Evolutionary conservation across 2,113 vertebrate genomes (phyloP), one percentile per base, ranked within the genome.

Genomic region (Nanger granti): DNA sequence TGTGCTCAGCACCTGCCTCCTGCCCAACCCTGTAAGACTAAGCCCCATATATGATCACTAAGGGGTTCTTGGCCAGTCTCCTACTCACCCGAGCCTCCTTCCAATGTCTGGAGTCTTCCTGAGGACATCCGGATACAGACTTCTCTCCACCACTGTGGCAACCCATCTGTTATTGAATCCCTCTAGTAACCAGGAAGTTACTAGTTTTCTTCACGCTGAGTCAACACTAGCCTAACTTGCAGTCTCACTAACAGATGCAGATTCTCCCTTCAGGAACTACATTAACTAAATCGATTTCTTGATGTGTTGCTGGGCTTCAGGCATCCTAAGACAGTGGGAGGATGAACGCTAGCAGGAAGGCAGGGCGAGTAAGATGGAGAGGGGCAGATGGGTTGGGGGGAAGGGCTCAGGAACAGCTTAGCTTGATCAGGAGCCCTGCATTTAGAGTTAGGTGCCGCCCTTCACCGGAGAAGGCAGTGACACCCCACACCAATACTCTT

Each of bases 381-480:
- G 26, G 22, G 59, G 8, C n/a, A 31, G 41, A 5, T 1, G n/a
- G 8, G 4, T 76, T 3, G 28, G 2, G 37, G 3, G 12, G 13
- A 8, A 82, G 18, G 37, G 17, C 1, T 0, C 10, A 11, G 37
- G 22, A 89, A 7, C 24, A 49, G 91, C 41, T 41, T 59, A 37
- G 76, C 37, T 8, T 62, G 18, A n/a, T 73, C 41, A 49, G 17
- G 41, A 87, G 2, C 60, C 37, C 28, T 52, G 5, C 4, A 14
- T 3, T 29, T 49, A 59, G 55, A 52, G 8, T 60, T 47, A 82
- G 17, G 15, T 52, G 82, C 54, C 0, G 3, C 29, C 41, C 1
- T 83, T 86, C 83, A 34, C 66, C 5, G 26, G 26, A 60, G 59
- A 60, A 60, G 59, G 59, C 59, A 60, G 26, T 60, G 59, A 29